phyloP scores from a whole-genome alignment of 2,113 vertebrate species.

The Hippocampus zosterae region DNA sequence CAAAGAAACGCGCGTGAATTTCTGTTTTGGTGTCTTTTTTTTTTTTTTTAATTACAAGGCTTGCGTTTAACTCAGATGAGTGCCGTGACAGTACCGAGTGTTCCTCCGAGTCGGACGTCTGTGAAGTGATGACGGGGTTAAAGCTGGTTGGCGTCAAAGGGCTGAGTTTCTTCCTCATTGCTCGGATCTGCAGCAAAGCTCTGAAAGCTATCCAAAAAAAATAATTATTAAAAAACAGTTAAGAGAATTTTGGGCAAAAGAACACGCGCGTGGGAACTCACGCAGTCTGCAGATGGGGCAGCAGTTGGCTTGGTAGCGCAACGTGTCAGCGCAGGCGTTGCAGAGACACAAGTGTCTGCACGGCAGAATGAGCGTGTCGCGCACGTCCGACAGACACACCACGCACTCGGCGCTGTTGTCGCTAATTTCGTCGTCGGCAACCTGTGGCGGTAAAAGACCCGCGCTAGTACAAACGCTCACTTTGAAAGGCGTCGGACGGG shows the following conservation, averaged over 20 bases:
- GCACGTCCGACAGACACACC: constrained; percentile 92
- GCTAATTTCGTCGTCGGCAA: constrained; percentile 90
- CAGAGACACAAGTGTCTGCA: constrained; percentile 94
- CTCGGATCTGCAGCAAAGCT: constrained; percentile 95
- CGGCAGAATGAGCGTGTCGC: constrained; percentile 95
- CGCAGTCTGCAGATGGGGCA: constrained; percentile 94
- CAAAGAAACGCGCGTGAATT: not conserved
- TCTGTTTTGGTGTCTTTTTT: too few species aligned
- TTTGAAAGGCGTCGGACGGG: too few species aligned
- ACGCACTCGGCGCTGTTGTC: constrained; percentile 98
- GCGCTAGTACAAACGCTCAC: not conserved
- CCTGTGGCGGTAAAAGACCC: constrained; percentile 63
- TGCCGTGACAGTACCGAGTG: constrained; percentile 65
- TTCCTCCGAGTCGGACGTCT: constrained; percentile 92
- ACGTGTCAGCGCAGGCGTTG: constrained; percentile 89
- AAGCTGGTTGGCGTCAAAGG: constrained; percentile 84
- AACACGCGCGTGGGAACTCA: constrained; percentile 60
- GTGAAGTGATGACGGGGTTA: constrained; percentile 91
- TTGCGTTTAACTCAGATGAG: not conserved
- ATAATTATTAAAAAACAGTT: not conserved
- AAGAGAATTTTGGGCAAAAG: not conserved
- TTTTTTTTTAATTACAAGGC: too few species aligned
- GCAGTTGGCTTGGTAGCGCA: constrained; percentile 97
- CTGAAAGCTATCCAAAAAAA: constrained; percentile 79
- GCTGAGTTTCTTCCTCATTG: constrained; percentile 93